Conservation (phyloP, 1,140 invertebrate species). For the Manduca sexta region DNA sequence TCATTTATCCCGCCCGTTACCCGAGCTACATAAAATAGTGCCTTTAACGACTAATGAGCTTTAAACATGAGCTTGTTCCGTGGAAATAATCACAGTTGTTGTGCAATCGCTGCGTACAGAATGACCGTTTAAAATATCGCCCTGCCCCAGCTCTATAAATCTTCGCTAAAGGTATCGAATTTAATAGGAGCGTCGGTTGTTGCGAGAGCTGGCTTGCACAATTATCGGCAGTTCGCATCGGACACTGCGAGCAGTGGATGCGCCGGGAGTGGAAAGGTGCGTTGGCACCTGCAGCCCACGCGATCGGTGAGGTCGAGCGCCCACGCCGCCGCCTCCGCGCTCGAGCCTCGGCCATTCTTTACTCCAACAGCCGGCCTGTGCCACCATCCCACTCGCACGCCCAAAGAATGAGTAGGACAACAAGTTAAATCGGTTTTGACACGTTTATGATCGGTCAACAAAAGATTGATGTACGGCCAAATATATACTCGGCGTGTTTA, state of each 20-base stretch:
- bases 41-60: too few relatives aligned
- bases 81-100: too few relatives aligned
- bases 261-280: slow-evolving; percentile 46
- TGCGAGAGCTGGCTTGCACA: slow-evolving; percentile 9
- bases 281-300: slow-evolving; percentile 61
- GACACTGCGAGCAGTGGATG: slow-evolving; percentile 14
- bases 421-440: slow-evolving; percentile 1
- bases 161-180: too few relatives aligned
- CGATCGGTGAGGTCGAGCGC: slow-evolving; percentile 41
- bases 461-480: neutral
- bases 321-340: slow-evolving; percentile 40
- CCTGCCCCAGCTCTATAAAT: neutral
- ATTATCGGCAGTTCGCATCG: slow-evolving; percentile 20
- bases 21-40: too few relatives aligned
- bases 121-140: neutral
- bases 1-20: too few relatives aligned
- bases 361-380: neutral
- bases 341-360: slow-evolving; percentile 7
- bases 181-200: neutral
- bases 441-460: slow-evolving; percentile 4
- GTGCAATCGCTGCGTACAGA: too few relatives aligned
- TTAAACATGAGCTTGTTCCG: too few relatives aligned
- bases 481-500: neutral
- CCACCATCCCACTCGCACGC: neutral
- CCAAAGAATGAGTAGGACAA: neutral